Conservation (phyloP, 1,140 invertebrate genomes). For the Aphaenogaster floridana region DNA sequence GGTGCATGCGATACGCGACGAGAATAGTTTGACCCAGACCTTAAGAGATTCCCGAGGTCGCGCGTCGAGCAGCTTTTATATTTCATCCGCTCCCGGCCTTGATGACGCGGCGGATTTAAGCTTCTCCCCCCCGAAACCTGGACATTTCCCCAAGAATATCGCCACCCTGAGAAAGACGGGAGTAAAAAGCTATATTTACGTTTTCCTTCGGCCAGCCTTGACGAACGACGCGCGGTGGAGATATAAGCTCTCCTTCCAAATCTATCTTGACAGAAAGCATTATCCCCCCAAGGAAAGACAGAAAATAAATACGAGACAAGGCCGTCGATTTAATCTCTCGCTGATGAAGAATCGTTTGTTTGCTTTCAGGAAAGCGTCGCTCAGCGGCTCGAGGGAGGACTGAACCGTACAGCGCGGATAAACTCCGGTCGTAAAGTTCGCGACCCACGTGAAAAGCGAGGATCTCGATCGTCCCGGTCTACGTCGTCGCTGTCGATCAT, state of each 20-base stretch:
- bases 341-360: constrained; percentile 21
- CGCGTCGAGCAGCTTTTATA: constrained; percentile 69
- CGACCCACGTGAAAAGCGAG: neutral
- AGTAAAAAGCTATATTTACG: constrained; percentile 12
- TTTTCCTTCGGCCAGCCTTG: neutral
- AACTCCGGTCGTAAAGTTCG: neutral
- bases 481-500: constrained; percentile 31
- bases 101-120: constrained; percentile 23
- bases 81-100: constrained; percentile 64
- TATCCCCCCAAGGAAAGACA: constrained; percentile 1
- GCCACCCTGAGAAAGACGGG: neutral
- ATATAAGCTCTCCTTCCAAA: neutral
- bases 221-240: neutral
- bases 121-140: neutral
- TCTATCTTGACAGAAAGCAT: neutral
- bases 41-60: constrained; percentile 77
- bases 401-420: neutral
- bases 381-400: neutral
- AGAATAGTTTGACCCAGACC: constrained; percentile 82
- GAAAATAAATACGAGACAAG: constrained; percentile 32
- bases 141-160: constrained; percentile 19
- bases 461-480: constrained; percentile 5
- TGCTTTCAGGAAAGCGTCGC: constrained; percentile 26
- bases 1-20: constrained; percentile 71
- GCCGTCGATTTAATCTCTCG: constrained; percentile 1